Evolutionary conservation across 2,113 vertebrate genomes (phyloP), one percentile per base, ranked within the genome.

Genomic region (Rostratula benghalensis): DNA sequence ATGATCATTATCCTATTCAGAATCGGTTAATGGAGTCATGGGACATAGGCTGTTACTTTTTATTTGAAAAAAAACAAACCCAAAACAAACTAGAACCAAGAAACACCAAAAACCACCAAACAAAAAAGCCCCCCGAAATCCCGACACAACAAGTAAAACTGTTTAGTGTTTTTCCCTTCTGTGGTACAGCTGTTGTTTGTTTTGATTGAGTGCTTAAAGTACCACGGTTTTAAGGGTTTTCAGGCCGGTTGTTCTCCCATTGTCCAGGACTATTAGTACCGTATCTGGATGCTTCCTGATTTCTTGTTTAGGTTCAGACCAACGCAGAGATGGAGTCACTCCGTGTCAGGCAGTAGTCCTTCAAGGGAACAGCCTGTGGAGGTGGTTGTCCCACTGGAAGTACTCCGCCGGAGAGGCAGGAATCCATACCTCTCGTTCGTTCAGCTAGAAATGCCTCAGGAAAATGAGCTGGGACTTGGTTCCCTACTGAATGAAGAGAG

Each of bases 1-100:
- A 37, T 2, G 1, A 12, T 41, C 5, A 1, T 64, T 14, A 4
- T 43, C 4, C 13, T 70, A 0, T 60, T 77, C 4, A 13, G 63
- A 45, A 20, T 18, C 45, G 59, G 16, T 60, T 35, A 54, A 19
- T 59, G 48, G 43, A 37, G 30, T 60, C 0, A 0, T 16, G n/a
- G 10, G n/a, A 6, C 7, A 6, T 7, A 3, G 27, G 28, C 27
- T 64, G 43, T 45, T 83, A 48, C 28, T 10, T 46, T 8, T 59
- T 67, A 6, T 0, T n/a, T 2, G 22, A 69, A 10, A 8, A 25
- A 16, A 33, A 57, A 23, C 31, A 33, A 33, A 21, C 33, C 27
- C 54, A 8, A 16, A 59, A 15, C 8, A 14, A 35, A 60, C 14
- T 10, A 56, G 18, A 45, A 53, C 9, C 17, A 54, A 19, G 19